Base-by-base conservation (phyloP, 2,113 vertebrate species). In the Plecotus auritus region DNA sequence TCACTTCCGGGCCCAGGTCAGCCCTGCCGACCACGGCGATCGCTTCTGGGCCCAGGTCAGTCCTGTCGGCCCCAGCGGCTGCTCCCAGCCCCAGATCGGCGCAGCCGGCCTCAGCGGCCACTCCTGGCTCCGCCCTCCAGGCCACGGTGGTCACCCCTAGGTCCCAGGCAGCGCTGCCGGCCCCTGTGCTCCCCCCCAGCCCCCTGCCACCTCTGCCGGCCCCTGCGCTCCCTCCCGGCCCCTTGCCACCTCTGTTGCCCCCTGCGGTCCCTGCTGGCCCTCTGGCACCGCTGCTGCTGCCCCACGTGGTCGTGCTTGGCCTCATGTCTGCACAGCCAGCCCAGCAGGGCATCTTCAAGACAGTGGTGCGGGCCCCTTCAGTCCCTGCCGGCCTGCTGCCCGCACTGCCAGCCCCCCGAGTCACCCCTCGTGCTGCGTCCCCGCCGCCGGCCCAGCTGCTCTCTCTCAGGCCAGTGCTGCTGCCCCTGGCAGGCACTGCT, bases 1-100 rank as follows among this genome's bases (percentile, higher is more conserved):
- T 93, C 96, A 95, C 92, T 97, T 90, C 96, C 47, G 77, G 97
- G 94, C 81, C 96, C 42, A 13, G 92, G 94, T 83, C 97, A 95
- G 85, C 95, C 90, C 81, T 90, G 95, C 96, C 96, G 66, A 59
- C 94, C 97, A 94, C 96, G 76, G 87, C 92, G 95, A 54, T 95
- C 95, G 51, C 85, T 96, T 78, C 97, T 95, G 92, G 95, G 96
- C 77, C 96, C 95, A 9, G 76, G 88, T 70, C 97, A 94, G 91
- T 89, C 90, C 83, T 76, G 66, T 76, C 93, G 51, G 74, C 91
- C 96, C 85, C 96, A 95, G 94, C 94, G 42, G 87, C 85, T 95
- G 76, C 84, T 89, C 94, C 95, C 94, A 18, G 91, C 47, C 95
- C 96, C 92, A 88, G 78, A 92, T 82, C 94, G 85, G 95, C 96